Evolutionary conservation across 2,113 vertebrate genomes (phyloP), one percentile per base, ranked within the genome.

Genomic region (Etia nguti): DNA sequence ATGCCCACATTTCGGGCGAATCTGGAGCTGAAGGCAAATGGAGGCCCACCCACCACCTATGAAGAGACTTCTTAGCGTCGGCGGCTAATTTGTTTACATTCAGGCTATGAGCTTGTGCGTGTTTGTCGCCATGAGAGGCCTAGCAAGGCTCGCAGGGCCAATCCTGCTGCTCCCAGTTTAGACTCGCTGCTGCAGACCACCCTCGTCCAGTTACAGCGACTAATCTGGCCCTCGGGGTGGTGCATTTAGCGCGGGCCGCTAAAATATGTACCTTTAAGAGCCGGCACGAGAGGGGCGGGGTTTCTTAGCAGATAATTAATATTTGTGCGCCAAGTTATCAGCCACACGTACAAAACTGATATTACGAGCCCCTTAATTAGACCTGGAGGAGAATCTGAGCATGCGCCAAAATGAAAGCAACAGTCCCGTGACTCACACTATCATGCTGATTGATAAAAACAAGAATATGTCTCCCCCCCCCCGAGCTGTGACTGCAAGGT

Each of bases 111-210:
- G 73, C 15, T 59, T 9, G 85, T 22, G 83, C 29, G 79, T 16
- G 79, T 13, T 79, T 73, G 90, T 88, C 77, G 89, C 92, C 86
- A 85, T 88, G 88, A 93, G 90, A 60, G 95, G 95, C 96, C 95
- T 92, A 57, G 86, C 86, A 41, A 81, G 46, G 59, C 92, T 34
- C 77, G 65, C 86, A 31, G 87, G 93, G 82, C 87, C 92, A 56
- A 91, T 95, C 95, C 94, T 83, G 93, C 95, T 86, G 81, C 93
- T 94, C 95, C 92, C 92, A 92, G 93, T 95, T 96, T 93, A 90
- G 94, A 86, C 92, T 89, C 91, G 80, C 93, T 90, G 94, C 86
- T 54, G 84, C 88, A 82, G 94, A 95, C 95, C 93, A 92, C 94
- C 95, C 92, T 92, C 83, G 92, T 91, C 94, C 96, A 92, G 95